A percentile compares a stretch with the other conserved stretches of the same genome.
phyloP scores from a whole-genome alignment of 1,140 invertebrate species.

The Pissodes strobi region DNA sequence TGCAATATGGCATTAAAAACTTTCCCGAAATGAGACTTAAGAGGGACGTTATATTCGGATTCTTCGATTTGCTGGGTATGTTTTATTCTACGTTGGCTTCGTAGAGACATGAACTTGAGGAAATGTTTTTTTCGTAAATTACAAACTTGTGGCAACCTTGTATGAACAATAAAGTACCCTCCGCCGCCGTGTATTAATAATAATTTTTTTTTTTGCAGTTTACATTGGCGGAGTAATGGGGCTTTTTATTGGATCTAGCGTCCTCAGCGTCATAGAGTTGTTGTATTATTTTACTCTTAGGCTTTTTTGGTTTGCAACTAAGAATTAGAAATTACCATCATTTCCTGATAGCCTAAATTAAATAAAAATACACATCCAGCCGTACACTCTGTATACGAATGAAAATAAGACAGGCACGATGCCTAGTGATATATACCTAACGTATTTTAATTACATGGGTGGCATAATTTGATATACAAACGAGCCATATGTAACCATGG shows the following conservation, averaged over 20 bases:
- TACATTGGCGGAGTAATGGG: slow-evolving; percentile 72
- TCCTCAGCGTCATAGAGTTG: slow-evolving; percentile 70
- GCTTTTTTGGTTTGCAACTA: slow-evolving; percentile 59
- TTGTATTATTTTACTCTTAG: slow-evolving; percentile 68
- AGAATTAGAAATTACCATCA: no score
- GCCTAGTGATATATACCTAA: no score
- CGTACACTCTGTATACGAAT: no score
- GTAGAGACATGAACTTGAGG: no score
- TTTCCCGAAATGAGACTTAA: slow-evolving; percentile 69
- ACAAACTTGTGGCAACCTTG: no score
- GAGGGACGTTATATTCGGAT: slow-evolving; percentile 71
- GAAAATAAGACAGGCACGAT: no score
- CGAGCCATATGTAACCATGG: slow-evolving; percentile 4
- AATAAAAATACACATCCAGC: no score
- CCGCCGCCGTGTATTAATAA: no score
- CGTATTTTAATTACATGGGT: slow-evolving; percentile 4
- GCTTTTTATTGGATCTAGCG: slow-evolving; percentile 70
- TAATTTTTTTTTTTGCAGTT: slow-evolving; percentile 60
- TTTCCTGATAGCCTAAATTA: no score
- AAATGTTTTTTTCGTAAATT: no score
- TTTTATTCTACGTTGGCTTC: no score
- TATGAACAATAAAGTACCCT: no score
- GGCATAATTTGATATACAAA: slow-evolving; percentile 1
- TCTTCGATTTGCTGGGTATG: slow-evolving; percentile 69
- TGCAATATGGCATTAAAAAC: slow-evolving; percentile 70